These are phyloP conservation scores for Alfaro cultratus DNA, from an alignment of 2,797 vertebrate genomes.

Conservation along the genomic window DNA sequence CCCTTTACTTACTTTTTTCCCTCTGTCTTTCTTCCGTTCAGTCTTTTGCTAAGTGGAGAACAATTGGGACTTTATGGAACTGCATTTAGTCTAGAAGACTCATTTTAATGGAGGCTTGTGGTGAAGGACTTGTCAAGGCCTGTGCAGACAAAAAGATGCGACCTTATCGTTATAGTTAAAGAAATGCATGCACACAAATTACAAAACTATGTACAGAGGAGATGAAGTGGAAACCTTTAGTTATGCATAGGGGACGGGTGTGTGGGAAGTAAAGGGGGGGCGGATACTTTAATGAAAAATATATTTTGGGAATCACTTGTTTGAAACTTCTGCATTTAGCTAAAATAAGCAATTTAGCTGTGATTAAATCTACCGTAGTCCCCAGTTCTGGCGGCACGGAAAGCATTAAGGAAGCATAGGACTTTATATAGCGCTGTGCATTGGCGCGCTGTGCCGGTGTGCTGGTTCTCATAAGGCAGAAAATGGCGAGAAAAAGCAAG, in stretches of 20 bases:
- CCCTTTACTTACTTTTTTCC: neutral
- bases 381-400: neutral
- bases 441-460: neutral
- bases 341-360: neutral
- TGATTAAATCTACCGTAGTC: neutral
- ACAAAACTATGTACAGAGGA: neutral
- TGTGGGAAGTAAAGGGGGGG: neutral
- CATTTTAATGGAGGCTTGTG: neutral
- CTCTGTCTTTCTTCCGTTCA: neutral
- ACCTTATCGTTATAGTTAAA: neutral
- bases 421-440: neutral
- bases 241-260: neutral
- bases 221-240: neutral
- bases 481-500: neutral
- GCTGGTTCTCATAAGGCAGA: neutral
- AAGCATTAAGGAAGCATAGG: neutral
- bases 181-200: neutral
- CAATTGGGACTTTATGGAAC: neutral
- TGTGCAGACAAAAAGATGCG: neutral
- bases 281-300: neutral
- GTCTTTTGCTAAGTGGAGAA: neutral
- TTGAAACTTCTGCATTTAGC: neutral
- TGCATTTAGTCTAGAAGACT: neutral
- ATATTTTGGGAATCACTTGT: neutral
- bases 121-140: slow-evolving; percentile 26